Conservation (phyloP, 2,888 invertebrate species). For the Conomelus anceps region DNA sequence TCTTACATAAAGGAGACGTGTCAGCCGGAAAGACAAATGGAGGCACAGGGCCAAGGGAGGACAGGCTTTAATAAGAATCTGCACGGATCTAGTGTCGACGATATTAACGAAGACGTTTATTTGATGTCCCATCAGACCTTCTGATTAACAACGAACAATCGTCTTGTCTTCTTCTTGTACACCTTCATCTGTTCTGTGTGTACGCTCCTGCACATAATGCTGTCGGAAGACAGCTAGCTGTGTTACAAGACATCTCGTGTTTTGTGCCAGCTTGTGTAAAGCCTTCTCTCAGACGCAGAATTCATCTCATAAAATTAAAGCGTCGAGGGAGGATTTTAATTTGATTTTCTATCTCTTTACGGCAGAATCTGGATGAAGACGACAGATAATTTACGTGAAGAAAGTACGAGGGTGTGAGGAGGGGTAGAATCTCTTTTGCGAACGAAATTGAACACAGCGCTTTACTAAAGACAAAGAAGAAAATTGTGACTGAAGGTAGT, state of each 20-base stretch:
- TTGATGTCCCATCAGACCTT: conserved; percentile 8
- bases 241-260: neutral
- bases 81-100: neutral
- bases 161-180: neutral
- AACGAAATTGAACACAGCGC: neutral
- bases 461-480: neutral
- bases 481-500: neutral
- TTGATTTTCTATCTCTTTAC: neutral
- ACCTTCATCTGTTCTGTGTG: neutral
- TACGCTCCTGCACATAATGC: neutral
- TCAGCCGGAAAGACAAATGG: conserved; percentile 1
- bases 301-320: conserved; percentile 4
- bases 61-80: conserved; percentile 6
- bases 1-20: neutral
- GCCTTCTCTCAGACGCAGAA: neutral
- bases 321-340: conserved; percentile 1
- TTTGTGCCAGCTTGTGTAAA: neutral
- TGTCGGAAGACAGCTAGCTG: neutral
- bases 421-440: neutral
- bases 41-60: conserved; percentile 5
- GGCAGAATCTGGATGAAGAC: neutral
- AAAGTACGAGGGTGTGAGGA: neutral
- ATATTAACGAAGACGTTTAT: conserved; percentile 10
- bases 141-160: conserved; percentile 5
- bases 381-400: neutral